A percentile compares a stretch with the other conserved stretches of the same genome.
Evolutionary conservation across 2,113 vertebrate species (phyloP).

Genomic region (Elanoides forficatus): DNA sequence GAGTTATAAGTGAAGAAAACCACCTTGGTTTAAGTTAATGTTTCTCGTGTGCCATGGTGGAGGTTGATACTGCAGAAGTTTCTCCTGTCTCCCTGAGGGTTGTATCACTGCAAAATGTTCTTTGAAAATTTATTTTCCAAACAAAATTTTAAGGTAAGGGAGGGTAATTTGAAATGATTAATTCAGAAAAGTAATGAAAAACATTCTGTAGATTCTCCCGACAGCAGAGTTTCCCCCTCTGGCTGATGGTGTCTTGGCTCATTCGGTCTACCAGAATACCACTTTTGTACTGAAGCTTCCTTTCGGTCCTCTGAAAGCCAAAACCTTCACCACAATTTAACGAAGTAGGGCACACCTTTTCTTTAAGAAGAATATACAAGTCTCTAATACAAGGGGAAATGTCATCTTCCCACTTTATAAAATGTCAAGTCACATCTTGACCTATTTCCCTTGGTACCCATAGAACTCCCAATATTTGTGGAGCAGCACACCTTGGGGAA

Average conservation of each 20-base stretch:
- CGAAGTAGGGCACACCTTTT: accelerated
- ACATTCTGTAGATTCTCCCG: neutral
- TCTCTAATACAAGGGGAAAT: neutral
- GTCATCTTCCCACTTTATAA: neutral
- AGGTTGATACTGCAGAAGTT: neutral
- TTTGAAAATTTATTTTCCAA: neutral
- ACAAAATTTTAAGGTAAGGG: neutral
- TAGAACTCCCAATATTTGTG: neutral
- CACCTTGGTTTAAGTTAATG: neutral
- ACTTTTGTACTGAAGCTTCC: neutral
- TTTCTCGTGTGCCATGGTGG: neutral
- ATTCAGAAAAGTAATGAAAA: neutral
- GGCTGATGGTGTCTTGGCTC: neutral
- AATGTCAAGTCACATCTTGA: neutral
- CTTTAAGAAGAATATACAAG: neutral
- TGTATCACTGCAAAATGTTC: neutral
- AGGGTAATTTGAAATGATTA: neutral
- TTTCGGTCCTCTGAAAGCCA: neutral
- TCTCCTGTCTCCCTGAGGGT: neutral
- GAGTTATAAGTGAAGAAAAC: neutral
- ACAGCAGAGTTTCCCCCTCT: neutral
- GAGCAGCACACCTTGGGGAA: neutral
- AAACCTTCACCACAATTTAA: neutral
- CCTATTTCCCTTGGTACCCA: neutral
- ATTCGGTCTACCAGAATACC: neutral